phyloP scores from a whole-genome alignment of 2,797 vertebrate species.

The Catostomus latipinnis region DNA sequence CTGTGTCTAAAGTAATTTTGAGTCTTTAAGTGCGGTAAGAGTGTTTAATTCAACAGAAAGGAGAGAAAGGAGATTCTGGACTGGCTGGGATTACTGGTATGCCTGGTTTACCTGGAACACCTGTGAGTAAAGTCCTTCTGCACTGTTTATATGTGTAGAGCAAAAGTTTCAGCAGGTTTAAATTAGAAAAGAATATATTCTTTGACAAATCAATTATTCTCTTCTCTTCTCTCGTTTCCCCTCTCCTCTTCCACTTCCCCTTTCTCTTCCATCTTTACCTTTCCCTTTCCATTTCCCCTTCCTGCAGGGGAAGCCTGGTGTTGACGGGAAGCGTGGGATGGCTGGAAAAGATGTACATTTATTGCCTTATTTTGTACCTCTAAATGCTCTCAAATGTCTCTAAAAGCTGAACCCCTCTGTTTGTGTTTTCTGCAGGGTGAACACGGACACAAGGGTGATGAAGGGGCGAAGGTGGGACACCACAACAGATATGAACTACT shows the following conservation, averaged over 20 bases:
- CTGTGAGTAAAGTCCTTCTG: conserved; percentile 68
- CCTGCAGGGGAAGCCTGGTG: conserved; percentile 77
- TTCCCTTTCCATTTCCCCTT: background rate
- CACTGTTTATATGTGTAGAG: background rate
- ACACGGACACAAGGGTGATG: conserved; percentile 70
- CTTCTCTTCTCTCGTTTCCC: background rate
- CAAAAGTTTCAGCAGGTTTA: background rate
- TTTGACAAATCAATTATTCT: too few species aligned
- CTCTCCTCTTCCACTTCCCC: too few species aligned
- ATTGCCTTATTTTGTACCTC: background rate
- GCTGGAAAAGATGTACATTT: conserved; percentile 77
- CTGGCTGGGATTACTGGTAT: conserved; percentile 79
- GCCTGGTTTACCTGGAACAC: conserved; percentile 81
- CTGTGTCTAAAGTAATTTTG: too few species aligned
- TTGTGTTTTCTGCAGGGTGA: conserved; percentile 70
- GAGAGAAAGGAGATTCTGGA: conserved; percentile 79
- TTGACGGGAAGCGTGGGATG: conserved; percentile 80
- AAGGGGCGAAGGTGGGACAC: conserved; percentile 72
- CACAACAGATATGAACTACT: background rate
- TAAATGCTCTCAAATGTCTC: background rate
- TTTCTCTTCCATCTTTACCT: too few species aligned
- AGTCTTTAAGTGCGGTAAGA: background rate
- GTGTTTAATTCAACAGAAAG: conserved; percentile 64
- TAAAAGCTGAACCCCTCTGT: background rate
- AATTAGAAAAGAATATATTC: background rate